Conservation (phyloP, 2,888 invertebrate species). For the Mamestra brassicae region DNA sequence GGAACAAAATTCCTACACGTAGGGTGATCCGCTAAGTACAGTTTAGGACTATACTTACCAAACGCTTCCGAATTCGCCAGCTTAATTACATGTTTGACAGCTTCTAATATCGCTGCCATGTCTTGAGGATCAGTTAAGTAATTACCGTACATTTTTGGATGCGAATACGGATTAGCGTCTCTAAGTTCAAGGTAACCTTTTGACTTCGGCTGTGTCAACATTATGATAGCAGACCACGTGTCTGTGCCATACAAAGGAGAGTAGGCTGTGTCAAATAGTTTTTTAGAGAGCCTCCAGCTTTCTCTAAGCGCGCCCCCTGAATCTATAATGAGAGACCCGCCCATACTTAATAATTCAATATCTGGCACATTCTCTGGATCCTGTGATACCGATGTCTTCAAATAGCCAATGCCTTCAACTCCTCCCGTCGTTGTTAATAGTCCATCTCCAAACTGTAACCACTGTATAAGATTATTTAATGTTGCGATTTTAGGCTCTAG, state of each 20-base stretch:
- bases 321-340: slow-evolving; percentile 92
- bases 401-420: slow-evolving; percentile 92
- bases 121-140: slow-evolving; percentile 94
- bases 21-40: slow-evolving; percentile 89
- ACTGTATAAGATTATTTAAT: slow-evolving; percentile 83
- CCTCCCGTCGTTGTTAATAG: slow-evolving; percentile 91
- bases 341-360: slow-evolving; percentile 92
- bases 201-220: slow-evolving; percentile 94
- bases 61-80: slow-evolving; percentile 92
- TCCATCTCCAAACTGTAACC: slow-evolving; percentile 89
- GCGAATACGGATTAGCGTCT: slow-evolving; percentile 94
- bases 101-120: slow-evolving; percentile 90
- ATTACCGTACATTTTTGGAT: slow-evolving; percentile 95
- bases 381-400: slow-evolving; percentile 90
- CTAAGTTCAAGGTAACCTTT: slow-evolving; percentile 93
- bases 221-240: slow-evolving; percentile 92
- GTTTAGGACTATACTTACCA: slow-evolving; percentile 88
- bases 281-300: slow-evolving; percentile 90
- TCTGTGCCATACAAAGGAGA: slow-evolving; percentile 89
- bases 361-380: slow-evolving; percentile 92
- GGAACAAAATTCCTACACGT: slow-evolving; percentile 87
- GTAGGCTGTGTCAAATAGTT: slow-evolving; percentile 91
- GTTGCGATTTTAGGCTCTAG: slow-evolving; percentile 85
- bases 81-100: slow-evolving; percentile 91
- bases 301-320: slow-evolving; percentile 88